Conservation (phyloP, 2,113 vertebrate genomes). For the Benthochromis sp. region DNA sequence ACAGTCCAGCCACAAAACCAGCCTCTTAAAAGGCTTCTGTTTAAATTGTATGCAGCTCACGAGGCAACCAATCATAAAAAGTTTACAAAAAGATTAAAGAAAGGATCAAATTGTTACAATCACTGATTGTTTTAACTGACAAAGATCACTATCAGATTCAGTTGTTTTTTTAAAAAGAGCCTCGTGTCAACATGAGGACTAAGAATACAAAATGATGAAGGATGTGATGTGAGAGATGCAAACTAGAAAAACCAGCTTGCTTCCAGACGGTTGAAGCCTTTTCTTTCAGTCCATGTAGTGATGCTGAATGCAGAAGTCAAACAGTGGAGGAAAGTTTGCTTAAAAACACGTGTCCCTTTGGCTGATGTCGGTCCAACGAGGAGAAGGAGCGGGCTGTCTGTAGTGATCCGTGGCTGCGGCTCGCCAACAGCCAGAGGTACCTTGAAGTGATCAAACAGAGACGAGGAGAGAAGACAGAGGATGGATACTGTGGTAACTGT, state of each 20-base stretch:
- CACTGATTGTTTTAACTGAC: not conserved
- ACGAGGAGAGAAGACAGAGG: not conserved
- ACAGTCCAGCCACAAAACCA: slow-evolving; percentile 54
- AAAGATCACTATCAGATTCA: slow-evolving; percentile 1
- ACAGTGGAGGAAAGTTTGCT: not conserved
- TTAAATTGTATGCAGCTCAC: slow-evolving; percentile 7
- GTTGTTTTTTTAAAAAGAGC: not conserved
- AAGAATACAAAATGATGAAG: slow-evolving; percentile 36
- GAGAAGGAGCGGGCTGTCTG: not conserved
- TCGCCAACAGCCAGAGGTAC: not conserved
- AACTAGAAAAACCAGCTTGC: slow-evolving; percentile 12
- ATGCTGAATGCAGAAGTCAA: not conserved
- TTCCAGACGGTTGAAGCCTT: not conserved
- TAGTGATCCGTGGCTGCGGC: not conserved
- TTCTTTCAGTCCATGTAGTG: slow-evolving; percentile 17
- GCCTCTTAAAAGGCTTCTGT: slow-evolving; percentile 17
- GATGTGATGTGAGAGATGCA: not conserved
- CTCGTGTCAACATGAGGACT: slow-evolving; percentile 48
- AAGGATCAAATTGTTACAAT: slow-evolving; percentile 37
- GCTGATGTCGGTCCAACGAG: slow-evolving; percentile 38
- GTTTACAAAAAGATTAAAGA: slow-evolving; percentile 20
- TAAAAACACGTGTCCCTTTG: slow-evolving; percentile 49
- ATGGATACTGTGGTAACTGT: not conserved
- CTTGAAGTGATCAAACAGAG: not conserved
- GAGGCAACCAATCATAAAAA: slow-evolving; percentile 50